Conservation (phyloP, 1,140 invertebrate species). For the Aphaenogaster rudis region DNA sequence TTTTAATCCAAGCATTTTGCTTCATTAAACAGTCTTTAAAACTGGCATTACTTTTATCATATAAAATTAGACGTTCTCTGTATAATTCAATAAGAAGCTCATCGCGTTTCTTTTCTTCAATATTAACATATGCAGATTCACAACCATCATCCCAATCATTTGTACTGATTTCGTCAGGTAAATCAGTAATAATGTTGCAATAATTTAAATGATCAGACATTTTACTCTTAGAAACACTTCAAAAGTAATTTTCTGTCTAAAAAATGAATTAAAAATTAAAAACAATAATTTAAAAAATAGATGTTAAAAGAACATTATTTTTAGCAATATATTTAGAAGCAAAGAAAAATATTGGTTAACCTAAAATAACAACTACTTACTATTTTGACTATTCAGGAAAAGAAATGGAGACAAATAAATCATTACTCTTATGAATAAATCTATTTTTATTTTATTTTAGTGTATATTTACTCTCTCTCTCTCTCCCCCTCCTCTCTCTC, state of each 20-base stretch:
- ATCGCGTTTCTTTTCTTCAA: background rate
- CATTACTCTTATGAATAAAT: too few relatives aligned
- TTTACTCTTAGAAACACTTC: background rate
- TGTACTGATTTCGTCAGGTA: background rate
- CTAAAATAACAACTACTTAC: too few relatives aligned
- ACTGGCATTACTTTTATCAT: background rate
- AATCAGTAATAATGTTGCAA: background rate
- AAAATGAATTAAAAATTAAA: background rate
- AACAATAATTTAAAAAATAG: background rate
- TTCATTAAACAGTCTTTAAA: constrained; percentile 1
- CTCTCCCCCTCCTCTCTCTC: too few relatives aligned
- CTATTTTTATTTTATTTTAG: too few relatives aligned
- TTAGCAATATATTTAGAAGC: background rate
- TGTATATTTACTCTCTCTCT: too few relatives aligned
- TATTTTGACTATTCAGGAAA: too few relatives aligned
- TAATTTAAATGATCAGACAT: constrained; percentile 6
- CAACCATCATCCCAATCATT: background rate
- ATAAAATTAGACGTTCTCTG: constrained; percentile 20
- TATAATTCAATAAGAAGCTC: constrained; percentile 13
- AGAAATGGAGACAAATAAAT: too few relatives aligned
- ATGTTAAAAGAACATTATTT: background rate
- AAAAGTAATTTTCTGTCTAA: too few relatives aligned
- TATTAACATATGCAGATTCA: background rate
- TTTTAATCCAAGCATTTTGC: constrained; percentile 17
- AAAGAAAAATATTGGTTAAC: background rate